Evolutionary conservation across 1,140 invertebrate species (phyloP), one percentile per base, ranked within the genome.

Genomic region (Drosophila kohkoa): DNA sequence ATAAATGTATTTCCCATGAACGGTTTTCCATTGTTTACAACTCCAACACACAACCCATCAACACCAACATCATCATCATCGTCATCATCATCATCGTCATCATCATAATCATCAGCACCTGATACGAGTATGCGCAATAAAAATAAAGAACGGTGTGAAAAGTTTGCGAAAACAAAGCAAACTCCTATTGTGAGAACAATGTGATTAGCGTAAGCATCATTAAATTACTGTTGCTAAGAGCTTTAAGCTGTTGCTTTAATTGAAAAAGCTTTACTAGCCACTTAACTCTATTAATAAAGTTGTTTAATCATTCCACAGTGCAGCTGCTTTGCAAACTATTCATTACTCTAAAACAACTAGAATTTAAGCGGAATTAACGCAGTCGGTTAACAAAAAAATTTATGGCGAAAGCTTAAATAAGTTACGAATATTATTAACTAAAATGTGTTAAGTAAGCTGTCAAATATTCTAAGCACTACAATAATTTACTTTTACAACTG

Each of bases 1-100:
- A 43, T 66, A 57, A 66, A 65, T 64, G 60, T 65, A 83, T 83
- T 82, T 82, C 81, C 81, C 81, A 82, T 82, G 81, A 76, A 71
- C 55, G 49, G 46, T 75, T 72, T 79, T 65, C 59, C 54, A 70
- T 83, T 82, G 80, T 82, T 43, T 79, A 28, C 46, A 81, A 75
- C 52, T 41, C 15, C 74, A 55, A 49, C 64, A 64, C 49, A 66
- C 67, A 52, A 20, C 30, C 30, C 48, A 49, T 49, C 15, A 49
- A 16, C 46, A 49, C 8, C 25, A 52, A 5, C 32, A 80, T 58
- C 63, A 76, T 30, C 38, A 67, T 43, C 10, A 49, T 30, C 38
- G 63, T 43, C 10, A 49, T 43, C 64, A 45, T 63, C 5, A 30
- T 41, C 63, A 35, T 8, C 28, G 32, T 54, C 11, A 52, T 52